Evolutionary conservation across 1,140 invertebrate genomes (phyloP).

Genomic region (Cyrtorhinus lividipennis): DNA sequence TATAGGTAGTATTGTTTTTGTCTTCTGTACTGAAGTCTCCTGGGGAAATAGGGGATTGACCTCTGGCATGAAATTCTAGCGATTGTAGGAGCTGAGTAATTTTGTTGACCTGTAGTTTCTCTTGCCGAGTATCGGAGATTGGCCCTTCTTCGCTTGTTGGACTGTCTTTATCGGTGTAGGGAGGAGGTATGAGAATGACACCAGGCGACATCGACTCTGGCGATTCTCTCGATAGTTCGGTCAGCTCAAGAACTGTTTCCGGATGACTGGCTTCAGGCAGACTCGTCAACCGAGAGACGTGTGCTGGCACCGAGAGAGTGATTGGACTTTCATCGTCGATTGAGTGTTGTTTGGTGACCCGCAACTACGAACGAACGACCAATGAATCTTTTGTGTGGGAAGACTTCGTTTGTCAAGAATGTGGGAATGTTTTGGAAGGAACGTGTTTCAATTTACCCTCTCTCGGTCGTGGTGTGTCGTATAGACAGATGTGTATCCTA

Average conservation of each 20-base stretch:
- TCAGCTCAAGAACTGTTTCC: background rate
- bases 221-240: constrained; percentile 12
- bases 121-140: constrained; percentile 8
- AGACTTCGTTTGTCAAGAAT: background rate
- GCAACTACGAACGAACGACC: background rate
- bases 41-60: too few species aligned
- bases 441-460: constrained; percentile 18
- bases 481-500: constrained; percentile 25
- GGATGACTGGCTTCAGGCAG: background rate
- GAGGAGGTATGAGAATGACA: constrained; percentile 25
- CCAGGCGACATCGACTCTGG: constrained; percentile 24
- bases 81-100: too few species aligned
- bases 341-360: constrained; percentile 17
- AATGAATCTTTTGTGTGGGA: too few species aligned
- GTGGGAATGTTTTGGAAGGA: too few species aligned
- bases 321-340: constrained; percentile 16
- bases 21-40: too few species aligned
- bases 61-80: too few species aligned
- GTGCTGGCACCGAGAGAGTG: background rate
- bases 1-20: too few species aligned
- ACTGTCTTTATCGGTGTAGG: constrained; percentile 21
- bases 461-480: constrained; percentile 23
- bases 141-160: background rate
- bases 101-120: constrained; percentile 19
- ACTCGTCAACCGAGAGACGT: background rate